Conservation (phyloP, 2,113 vertebrate species). For the Brachypteracias leptosomus region DNA sequence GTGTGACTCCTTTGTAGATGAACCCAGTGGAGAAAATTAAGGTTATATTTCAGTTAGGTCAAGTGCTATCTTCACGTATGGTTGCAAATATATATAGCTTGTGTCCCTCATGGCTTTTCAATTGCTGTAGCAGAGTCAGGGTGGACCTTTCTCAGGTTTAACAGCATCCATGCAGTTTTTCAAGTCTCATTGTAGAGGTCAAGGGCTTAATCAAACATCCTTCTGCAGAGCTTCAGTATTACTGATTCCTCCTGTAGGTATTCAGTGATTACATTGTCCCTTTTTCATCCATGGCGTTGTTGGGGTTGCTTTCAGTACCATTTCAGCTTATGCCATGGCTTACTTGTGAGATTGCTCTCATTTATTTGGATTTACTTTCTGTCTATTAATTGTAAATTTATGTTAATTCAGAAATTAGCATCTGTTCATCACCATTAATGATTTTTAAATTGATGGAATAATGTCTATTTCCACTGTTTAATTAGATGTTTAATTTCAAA, state of each 20-base stretch:
- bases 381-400: not conserved
- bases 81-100: not conserved
- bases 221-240: not conserved
- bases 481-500: not conserved
- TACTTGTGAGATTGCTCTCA: not conserved
- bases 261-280: not conserved
- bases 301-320: not conserved
- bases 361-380: not conserved
- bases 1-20: not conserved
- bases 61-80: accelerated
- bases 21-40: not conserved
- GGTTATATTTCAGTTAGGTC: not conserved
- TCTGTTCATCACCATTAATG: not conserved
- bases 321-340: not conserved
- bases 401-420: not conserved
- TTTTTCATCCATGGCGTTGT: not conserved
- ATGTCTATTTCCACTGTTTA: not conserved
- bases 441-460: not conserved
- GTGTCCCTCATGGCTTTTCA: not conserved
- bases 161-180: not conserved
- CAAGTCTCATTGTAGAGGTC: not conserved
- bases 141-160: not conserved
- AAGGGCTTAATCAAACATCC: not conserved
- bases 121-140: not conserved
- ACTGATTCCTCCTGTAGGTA: not conserved